phyloP scores from a whole-genome alignment of 2,113 vertebrate species.

The Ia io region DNA sequence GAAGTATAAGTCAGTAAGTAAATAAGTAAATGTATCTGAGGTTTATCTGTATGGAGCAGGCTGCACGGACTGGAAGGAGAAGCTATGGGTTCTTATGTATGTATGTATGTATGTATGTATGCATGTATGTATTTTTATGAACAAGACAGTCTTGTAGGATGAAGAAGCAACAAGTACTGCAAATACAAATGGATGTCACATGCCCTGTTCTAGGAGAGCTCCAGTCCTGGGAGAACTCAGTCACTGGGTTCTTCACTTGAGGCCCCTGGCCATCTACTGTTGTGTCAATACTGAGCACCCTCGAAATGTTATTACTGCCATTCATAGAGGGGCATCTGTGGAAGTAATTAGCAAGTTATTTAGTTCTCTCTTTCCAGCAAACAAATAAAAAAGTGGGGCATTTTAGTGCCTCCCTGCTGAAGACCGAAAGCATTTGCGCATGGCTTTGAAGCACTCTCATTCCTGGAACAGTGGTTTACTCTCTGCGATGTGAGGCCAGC shows the following conservation, averaged over 20 bases:
- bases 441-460: not conserved
- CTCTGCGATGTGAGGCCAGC: not conserved
- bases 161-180: not conserved
- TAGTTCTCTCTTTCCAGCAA: not conserved
- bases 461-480: not conserved
- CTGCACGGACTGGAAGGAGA: not conserved
- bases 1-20: not conserved
- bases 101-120: not conserved
- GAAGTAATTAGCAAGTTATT: not conserved
- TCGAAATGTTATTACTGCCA: not conserved
- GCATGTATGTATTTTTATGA: not conserved
- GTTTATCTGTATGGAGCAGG: not conserved
- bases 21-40: not conserved
- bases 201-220: not conserved
- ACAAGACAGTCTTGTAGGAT: not conserved
- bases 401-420: not conserved
- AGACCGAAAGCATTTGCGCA: not conserved
- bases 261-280: rapidly evolving
- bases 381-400: not conserved
- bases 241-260: not conserved
- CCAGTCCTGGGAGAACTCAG: not conserved
- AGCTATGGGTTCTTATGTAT: not conserved
- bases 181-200: not conserved
- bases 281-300: not conserved
- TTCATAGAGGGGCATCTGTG: not conserved